A percentile compares a stretch with the other conserved stretches of the same genome.
These are phyloP conservation scores for Drosophila pullipes DNA, from an alignment of 2,888 invertebrate species.

Conservation along the genomic window DNA sequence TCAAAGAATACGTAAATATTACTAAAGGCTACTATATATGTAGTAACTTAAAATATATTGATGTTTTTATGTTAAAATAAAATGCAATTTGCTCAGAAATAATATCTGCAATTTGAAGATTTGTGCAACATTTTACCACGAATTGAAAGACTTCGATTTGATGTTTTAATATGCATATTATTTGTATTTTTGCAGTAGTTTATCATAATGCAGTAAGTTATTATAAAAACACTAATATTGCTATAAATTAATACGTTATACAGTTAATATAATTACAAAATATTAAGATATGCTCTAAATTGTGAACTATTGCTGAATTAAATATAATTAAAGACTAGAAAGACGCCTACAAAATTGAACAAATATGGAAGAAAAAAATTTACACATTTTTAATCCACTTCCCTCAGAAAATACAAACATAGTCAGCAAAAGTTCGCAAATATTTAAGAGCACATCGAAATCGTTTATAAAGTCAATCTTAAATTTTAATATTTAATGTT, in stretches of 20 bases:
- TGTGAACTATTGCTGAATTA: conserved; percentile 17
- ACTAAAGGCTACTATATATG: conserved; percentile 6
- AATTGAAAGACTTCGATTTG: conserved; percentile 36
- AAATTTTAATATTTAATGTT: not conserved
- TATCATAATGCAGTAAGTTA: conserved; percentile 27
- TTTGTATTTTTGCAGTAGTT: conserved; percentile 21
- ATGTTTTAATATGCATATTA: conserved; percentile 10
- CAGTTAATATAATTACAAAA: conserved; percentile 10
- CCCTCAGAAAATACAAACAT: not conserved
- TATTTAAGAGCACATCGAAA: conserved; percentile 14
- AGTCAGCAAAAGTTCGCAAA: conserved; percentile 18
- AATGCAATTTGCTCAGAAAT: not conserved
- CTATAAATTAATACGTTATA: conserved; percentile 50
- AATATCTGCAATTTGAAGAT: not conserved
- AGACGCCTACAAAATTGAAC: conserved; percentile 15
- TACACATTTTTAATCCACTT: conserved; percentile 37
- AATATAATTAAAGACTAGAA: conserved; percentile 43
- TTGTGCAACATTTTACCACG: conserved; percentile 51
- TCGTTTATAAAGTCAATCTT: conserved; percentile 25
- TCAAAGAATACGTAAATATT: not conserved
- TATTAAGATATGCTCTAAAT: conserved; percentile 11
- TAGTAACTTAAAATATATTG: not conserved
- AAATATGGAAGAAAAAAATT: not conserved
- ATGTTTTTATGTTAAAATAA: not conserved
- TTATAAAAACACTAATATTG: conserved; percentile 57